Evolutionary conservation across 1,140 invertebrate genomes (phyloP).

Genomic region (Caenorhabditis latens): DNA sequence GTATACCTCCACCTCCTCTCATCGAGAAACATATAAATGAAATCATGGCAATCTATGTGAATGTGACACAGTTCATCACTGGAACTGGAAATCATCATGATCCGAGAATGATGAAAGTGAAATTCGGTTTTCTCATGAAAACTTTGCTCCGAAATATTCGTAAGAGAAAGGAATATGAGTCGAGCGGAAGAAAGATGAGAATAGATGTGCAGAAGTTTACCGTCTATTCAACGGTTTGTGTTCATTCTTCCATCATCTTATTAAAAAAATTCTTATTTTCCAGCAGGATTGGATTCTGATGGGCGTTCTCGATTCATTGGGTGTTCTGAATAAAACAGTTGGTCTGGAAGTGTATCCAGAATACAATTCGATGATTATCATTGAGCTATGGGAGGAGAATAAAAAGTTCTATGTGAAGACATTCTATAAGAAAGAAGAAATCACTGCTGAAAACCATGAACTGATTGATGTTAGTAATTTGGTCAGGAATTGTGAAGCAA

Average conservation of each 20-base stretch:
- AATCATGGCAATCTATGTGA: neutral
- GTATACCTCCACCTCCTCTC: neutral
- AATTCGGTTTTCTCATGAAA: neutral
- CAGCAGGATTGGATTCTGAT: constrained; percentile 47
- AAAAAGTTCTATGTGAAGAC: neutral
- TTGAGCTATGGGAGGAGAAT: neutral
- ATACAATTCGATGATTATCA: constrained; percentile 34
- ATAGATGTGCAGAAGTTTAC: neutral
- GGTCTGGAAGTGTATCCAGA: neutral
- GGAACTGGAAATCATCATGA: constrained; percentile 28
- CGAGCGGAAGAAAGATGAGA: neutral
- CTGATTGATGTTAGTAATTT: neutral
- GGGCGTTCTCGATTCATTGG: constrained; percentile 6
- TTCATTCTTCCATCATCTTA: neutral
- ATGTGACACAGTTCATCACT: constrained; percentile 14
- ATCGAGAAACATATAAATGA: neutral
- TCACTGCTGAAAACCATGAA: neutral
- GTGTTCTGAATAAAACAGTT: neutral
- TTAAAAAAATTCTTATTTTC: neutral
- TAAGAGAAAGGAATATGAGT: neutral
- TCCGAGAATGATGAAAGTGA: constrained; percentile 25
- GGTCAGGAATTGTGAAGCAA: neutral
- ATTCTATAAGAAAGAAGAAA: constrained; percentile 22
- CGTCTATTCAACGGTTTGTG: neutral
- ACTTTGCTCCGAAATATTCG: neutral